phyloP scores from a whole-genome alignment of 2,797 vertebrate species.

The Clarias laeviceps region DNA sequence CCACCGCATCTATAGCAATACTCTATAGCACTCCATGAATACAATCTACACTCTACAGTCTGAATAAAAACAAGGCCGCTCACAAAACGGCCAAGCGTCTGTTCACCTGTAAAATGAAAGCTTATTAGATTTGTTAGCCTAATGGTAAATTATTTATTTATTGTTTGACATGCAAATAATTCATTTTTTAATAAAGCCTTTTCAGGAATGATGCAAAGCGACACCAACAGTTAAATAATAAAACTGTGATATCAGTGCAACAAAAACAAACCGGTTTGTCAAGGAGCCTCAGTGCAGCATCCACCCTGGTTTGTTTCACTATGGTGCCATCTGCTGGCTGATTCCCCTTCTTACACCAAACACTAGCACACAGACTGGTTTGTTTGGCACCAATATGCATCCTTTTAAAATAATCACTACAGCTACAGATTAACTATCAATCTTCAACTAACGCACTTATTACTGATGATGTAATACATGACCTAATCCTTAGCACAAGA shows the following conservation, averaged over 20 bases:
- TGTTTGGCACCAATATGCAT: background rate
- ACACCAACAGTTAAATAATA: background rate
- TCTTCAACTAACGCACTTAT: background rate
- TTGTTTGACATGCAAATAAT: background rate
- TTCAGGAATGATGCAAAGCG: background rate
- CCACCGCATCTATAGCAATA: background rate
- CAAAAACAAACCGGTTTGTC: background rate
- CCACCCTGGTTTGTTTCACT: background rate
- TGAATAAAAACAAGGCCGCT: background rate
- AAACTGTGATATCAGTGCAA: background rate
- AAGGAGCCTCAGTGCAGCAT: background rate
- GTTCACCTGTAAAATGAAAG: background rate
- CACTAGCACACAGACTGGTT: background rate
- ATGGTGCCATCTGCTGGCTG: constrained; percentile 49
- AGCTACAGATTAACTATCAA: background rate
- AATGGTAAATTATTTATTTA: background rate
- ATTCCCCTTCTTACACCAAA: background rate
- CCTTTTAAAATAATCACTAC: background rate
- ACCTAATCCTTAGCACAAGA: background rate
- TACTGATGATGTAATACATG: background rate
- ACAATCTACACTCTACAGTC: background rate
- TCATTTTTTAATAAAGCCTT: background rate
- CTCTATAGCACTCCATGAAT: background rate
- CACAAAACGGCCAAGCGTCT: background rate
- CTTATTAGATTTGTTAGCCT: background rate